phyloP scores from a whole-genome alignment of 2,888 invertebrate genomes.

The Odontothrips loti region DNA sequence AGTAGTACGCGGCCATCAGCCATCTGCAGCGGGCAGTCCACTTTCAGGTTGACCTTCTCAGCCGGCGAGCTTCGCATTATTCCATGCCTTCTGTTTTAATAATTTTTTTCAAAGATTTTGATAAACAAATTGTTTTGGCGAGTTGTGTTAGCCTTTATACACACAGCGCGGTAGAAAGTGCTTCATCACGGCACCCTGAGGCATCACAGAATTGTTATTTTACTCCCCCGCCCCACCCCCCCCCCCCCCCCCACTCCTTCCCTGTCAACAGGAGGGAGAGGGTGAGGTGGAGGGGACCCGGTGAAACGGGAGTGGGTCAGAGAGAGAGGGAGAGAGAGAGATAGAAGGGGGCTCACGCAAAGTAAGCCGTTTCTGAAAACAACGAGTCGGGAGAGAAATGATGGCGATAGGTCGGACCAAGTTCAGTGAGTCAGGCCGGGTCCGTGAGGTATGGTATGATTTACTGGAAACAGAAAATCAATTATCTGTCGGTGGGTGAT shows the following conservation, averaged over 20 bases:
- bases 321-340: not conserved
- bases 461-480: conserved; percentile 2
- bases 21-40: too few relatives aligned
- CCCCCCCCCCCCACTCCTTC: not conserved
- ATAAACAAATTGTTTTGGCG: too few relatives aligned
- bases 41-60: too few relatives aligned
- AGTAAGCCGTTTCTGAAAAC: too few relatives aligned
- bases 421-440: not conserved
- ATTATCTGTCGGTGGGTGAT: not conserved
- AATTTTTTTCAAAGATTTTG: too few relatives aligned
- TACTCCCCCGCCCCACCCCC: not conserved
- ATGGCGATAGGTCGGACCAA: not conserved
- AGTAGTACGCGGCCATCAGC: too few relatives aligned
- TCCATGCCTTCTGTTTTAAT: too few relatives aligned
- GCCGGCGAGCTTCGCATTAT: too few relatives aligned
- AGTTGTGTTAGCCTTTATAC: too few relatives aligned
- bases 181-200: too few relatives aligned
- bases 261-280: not conserved
- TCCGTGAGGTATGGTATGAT: not conserved
- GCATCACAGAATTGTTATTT: too few relatives aligned
- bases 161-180: too few relatives aligned
- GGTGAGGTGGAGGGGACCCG: not conserved
- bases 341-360: not conserved
- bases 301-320: not conserved
- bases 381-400: not conserved